phyloP scores from a whole-genome alignment of 1,140 invertebrate species.

The Harpegnathos saltator region DNA sequence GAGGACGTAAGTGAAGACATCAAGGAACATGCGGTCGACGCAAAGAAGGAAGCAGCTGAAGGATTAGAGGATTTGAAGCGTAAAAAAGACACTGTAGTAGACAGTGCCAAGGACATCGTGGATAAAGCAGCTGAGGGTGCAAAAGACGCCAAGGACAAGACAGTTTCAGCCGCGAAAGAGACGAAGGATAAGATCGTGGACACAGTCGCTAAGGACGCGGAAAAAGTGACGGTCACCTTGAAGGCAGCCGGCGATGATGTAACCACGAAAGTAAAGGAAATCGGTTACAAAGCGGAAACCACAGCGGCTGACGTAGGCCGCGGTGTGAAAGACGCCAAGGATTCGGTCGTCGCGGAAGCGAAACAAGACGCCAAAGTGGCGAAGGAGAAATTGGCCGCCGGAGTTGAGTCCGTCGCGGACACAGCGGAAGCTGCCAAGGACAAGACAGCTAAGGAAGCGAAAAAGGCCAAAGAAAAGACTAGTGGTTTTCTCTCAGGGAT shows the following conservation, averaged over 20 bases:
- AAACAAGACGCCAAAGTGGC: conserved; percentile 48
- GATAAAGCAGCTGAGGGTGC: conserved; percentile 33
- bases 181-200: conserved; percentile 49
- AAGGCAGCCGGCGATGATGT: conserved; percentile 68
- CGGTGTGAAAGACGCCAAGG: conserved; percentile 17
- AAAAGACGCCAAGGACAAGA: conserved; percentile 39
- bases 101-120: not conserved
- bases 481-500: conserved; percentile 69
- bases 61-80: conserved; percentile 20
- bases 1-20: conserved; percentile 79
- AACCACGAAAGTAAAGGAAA: conserved; percentile 32
- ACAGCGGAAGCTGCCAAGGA: not conserved
- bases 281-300: conserved; percentile 41
- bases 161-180: conserved; percentile 43
- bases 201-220: conserved; percentile 26
- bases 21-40: conserved; percentile 75
- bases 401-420: not conserved
- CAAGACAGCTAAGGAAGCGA: conserved; percentile 38
- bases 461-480: conserved; percentile 63
- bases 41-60: conserved; percentile 70
- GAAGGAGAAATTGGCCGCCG: conserved; percentile 10
- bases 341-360: conserved; percentile 2
- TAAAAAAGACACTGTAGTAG: not conserved
- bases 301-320: not conserved
- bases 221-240: conserved; percentile 43